phyloP scores from a whole-genome alignment of 2,888 invertebrate genomes.

The Acleris emargana region DNA sequence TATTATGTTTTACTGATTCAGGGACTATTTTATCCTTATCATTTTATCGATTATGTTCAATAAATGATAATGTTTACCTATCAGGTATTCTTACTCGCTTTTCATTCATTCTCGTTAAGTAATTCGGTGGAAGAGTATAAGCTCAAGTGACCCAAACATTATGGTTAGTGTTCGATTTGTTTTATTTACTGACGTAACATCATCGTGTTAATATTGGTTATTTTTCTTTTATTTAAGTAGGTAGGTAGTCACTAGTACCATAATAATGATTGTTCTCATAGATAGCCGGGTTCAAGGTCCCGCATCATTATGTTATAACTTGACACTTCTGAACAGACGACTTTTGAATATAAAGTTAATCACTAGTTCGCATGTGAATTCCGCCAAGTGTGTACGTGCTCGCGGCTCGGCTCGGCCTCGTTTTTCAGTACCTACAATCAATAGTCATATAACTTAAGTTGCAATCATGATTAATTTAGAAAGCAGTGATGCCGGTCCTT shows the following conservation, averaged over 20 bases:
- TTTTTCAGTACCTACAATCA: slow-evolving; percentile 1
- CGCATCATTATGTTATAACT: too few relatives aligned
- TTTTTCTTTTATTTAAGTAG: too few relatives aligned
- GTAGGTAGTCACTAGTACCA: too few relatives aligned
- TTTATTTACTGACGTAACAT: background rate
- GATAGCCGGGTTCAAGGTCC: slow-evolving; percentile 38
- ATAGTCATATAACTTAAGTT: background rate
- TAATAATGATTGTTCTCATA: slow-evolving; percentile 1
- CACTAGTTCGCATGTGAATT: background rate
- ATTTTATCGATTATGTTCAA: slow-evolving; percentile 12
- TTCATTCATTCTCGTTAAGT: slow-evolving; percentile 14
- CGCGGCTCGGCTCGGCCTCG: background rate
- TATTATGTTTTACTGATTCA: slow-evolving; percentile 10
- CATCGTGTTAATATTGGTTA: too few relatives aligned
- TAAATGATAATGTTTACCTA: slow-evolving; percentile 15
- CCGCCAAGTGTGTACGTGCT: background rate
- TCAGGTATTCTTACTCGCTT: slow-evolving; percentile 2
- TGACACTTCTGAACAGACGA: background rate
- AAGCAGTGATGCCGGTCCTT: slow-evolving; percentile 55
- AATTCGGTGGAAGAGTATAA: slow-evolving; percentile 6
- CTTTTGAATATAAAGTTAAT: background rate
- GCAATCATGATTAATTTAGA: slow-evolving; percentile 60
- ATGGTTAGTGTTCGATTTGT: slow-evolving; percentile 23
- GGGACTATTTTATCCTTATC: slow-evolving; percentile 15
- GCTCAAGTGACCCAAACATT: slow-evolving; percentile 14